phyloP scores from a whole-genome alignment of 2,888 invertebrate species.

The Peribatodes rhomboidaria region DNA sequence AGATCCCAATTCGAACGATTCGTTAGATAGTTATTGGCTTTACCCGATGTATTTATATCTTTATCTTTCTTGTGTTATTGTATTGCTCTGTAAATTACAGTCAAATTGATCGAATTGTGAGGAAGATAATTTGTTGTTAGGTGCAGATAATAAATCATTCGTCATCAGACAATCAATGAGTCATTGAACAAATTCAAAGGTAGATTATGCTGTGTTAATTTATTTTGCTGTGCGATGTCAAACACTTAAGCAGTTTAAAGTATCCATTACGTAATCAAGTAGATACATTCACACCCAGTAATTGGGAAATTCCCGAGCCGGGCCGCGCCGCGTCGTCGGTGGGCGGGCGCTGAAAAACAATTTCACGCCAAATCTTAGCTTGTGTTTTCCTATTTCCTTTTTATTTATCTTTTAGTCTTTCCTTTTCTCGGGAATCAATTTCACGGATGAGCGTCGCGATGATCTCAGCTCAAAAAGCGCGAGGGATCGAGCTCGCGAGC shows the following conservation, averaged over 20 bases:
- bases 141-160: constrained; percentile 1
- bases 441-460: constrained; percentile 86
- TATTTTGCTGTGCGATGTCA: constrained; percentile 29
- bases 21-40: constrained; percentile 66
- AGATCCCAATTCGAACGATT: constrained; percentile 83
- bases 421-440: constrained; percentile 86
- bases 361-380: constrained; percentile 87
- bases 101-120: constrained; percentile 19
- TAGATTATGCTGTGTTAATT: not conserved
- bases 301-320: constrained; percentile 84
- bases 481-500: constrained; percentile 60
- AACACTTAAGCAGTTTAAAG: constrained; percentile 52
- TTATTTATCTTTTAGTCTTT: constrained; percentile 87
- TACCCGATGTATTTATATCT: constrained; percentile 44
- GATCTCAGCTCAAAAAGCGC: constrained; percentile 84
- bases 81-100: constrained; percentile 19
- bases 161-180: not conserved
- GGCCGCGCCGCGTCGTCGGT: constrained; percentile 68
- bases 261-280: constrained; percentile 77
- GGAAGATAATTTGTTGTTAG: not conserved
- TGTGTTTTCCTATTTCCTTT: constrained; percentile 87
- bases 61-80: constrained; percentile 33
- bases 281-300: constrained; percentile 83
- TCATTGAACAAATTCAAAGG: not conserved
- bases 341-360: constrained; percentile 84